A percentile compares a stretch with the other conserved stretches of the same genome.
phyloP scores from a whole-genome alignment of 2,888 invertebrate genomes.

The Athrips mouffetella region DNA sequence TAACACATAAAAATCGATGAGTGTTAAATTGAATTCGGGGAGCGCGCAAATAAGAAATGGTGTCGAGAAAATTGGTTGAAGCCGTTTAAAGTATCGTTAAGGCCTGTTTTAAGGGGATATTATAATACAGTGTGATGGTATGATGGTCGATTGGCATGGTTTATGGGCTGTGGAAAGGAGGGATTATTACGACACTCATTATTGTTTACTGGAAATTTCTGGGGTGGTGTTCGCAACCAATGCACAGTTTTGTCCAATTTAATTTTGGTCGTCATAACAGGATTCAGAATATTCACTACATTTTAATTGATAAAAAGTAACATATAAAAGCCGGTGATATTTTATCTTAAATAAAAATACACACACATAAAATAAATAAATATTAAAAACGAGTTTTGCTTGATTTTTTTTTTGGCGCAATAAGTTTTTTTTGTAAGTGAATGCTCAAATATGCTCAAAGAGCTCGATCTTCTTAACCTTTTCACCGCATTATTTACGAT shows the following conservation, averaged over 20 bases:
- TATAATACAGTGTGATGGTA: constrained; percentile 41
- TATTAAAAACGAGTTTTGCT: no score
- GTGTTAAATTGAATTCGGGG: constrained; percentile 75
- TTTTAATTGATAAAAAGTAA: no score
- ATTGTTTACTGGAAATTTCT: constrained; percentile 42
- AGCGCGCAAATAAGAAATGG: constrained; percentile 69
- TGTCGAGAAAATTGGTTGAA: constrained; percentile 69
- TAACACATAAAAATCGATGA: constrained; percentile 63
- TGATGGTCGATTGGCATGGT: constrained; percentile 40
- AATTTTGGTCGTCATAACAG: not conserved
- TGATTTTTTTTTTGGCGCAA: no score
- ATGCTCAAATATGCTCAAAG: no score
- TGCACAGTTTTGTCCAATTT: constrained; percentile 8
- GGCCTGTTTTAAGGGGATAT: constrained; percentile 64
- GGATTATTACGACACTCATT: constrained; percentile 44
- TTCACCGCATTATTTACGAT: no score
- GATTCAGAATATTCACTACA: not conserved
- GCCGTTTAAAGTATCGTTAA: constrained; percentile 75
- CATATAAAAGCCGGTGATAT: no score
- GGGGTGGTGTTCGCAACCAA: constrained; percentile 36
- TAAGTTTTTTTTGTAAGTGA: no score
- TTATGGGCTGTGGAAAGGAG: constrained; percentile 60
- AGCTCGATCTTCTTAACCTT: no score
- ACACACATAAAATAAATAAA: no score
- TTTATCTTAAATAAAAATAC: no score